phyloP scores from a whole-genome alignment of 2,888 invertebrate species.

The Eupithecia pulchellata region DNA sequence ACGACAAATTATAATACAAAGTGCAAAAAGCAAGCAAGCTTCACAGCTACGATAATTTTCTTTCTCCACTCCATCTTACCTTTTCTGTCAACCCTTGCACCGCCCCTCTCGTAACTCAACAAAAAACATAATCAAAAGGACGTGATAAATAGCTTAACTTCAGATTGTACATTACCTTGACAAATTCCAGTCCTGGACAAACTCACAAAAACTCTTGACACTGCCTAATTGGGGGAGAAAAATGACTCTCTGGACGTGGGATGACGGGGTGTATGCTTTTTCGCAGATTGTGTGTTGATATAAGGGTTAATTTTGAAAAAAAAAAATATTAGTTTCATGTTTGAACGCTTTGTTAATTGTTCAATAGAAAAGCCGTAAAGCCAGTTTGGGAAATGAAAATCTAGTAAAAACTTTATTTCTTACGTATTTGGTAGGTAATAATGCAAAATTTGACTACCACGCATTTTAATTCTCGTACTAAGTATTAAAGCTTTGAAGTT shows the following conservation, averaged over 20 bases:
- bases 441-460: too few relatives aligned
- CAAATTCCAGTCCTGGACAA: slow-evolving; percentile 37
- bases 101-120: slow-evolving; percentile 24
- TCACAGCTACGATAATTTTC: slow-evolving; percentile 12
- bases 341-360: not conserved
- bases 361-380: not conserved
- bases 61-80: slow-evolving; percentile 14
- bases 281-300: slow-evolving; percentile 23
- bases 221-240: slow-evolving; percentile 38
- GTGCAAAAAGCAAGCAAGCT: not conserved
- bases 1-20: slow-evolving; percentile 1
- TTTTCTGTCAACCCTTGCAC: slow-evolving; percentile 15
- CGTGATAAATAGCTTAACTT: slow-evolving; percentile 47
- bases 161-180: slow-evolving; percentile 42
- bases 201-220: slow-evolving; percentile 37
- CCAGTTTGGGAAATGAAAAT: not conserved
- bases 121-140: slow-evolving; percentile 45
- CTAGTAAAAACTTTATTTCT: too few relatives aligned
- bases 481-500: too few relatives aligned
- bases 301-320: slow-evolving; percentile 13
- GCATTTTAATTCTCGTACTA: too few relatives aligned
- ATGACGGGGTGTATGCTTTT: slow-evolving; percentile 20
- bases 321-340: not conserved
- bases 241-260: slow-evolving; percentile 32
- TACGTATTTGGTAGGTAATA: too few relatives aligned